Conservation (phyloP, 2,797 vertebrate species). For the Craterocephalus amniculus region DNA sequence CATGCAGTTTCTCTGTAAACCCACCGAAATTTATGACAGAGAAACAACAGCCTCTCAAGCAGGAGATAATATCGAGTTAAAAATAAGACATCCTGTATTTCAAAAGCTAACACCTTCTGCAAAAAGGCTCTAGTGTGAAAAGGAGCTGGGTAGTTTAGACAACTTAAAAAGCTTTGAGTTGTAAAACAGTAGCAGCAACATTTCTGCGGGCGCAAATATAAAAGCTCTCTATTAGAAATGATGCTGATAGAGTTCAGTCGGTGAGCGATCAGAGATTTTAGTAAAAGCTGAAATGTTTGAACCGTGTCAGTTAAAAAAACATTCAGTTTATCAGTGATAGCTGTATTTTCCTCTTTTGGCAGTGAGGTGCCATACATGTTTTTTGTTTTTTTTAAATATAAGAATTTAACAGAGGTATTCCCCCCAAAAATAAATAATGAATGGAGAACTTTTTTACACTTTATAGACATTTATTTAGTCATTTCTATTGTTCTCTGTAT, state of each 20-base stretch:
- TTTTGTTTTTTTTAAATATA: slow-evolving; percentile 7
- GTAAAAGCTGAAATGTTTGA: not conserved
- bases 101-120: slow-evolving; percentile 65
- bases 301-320: not conserved
- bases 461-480: not conserved
- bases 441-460: slow-evolving; percentile 48
- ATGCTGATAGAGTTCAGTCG: not conserved
- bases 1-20: slow-evolving; percentile 29
- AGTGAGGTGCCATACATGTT: slow-evolving; percentile 14
- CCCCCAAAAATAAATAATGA: slow-evolving; percentile 19
- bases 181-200: slow-evolving; percentile 33
- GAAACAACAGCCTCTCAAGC: slow-evolving; percentile 52
- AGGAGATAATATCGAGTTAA: slow-evolving; percentile 56
- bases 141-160: slow-evolving; percentile 37
- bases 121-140: slow-evolving; percentile 68
- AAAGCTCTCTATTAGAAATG: slow-evolving; percentile 6
- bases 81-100: slow-evolving; percentile 68
- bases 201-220: slow-evolving; percentile 15
- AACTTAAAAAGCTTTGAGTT: slow-evolving; percentile 51
- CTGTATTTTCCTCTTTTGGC: slow-evolving; percentile 38
- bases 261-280: not conserved
- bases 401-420: slow-evolving; percentile 40
- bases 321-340: slow-evolving; percentile 15
- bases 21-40: slow-evolving; percentile 42
- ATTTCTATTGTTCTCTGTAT: not conserved